Conservation (phyloP, 2,888 invertebrate genomes). For the Drosophila subsilvestris region DNA sequence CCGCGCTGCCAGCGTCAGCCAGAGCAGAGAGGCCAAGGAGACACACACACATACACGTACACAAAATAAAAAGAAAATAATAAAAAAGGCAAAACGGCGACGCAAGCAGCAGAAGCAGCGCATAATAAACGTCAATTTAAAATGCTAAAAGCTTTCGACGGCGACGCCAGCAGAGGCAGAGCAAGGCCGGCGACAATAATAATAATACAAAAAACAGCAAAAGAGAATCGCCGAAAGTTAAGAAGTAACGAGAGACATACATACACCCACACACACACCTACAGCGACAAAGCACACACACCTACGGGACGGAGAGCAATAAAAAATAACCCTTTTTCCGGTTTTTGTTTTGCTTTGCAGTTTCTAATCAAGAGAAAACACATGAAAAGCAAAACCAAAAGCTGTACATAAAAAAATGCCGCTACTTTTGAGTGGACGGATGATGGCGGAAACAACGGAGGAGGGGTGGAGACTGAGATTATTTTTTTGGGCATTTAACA, state of each 20-base stretch:
- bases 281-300: constrained; percentile 34
- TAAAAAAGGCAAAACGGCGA: constrained; percentile 35
- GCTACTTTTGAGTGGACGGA: constrained; percentile 27
- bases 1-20: constrained; percentile 41
- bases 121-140: constrained; percentile 81
- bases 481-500: constrained; percentile 28
- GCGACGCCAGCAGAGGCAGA: constrained; percentile 31
- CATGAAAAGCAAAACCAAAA: constrained; percentile 44
- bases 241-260: constrained; percentile 63
- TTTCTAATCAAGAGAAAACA: constrained; percentile 78
- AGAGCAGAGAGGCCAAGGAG: constrained; percentile 48
- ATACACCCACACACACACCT: constrained; percentile 15
- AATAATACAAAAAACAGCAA: constrained; percentile 53
- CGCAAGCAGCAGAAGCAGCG: constrained; percentile 33
- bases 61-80: constrained; percentile 39
- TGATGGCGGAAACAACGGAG: constrained; percentile 1
- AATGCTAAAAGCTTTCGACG: constrained; percentile 72
- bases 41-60: constrained; percentile 65
- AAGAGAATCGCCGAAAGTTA: constrained; percentile 75
- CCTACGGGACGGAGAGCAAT: constrained; percentile 62
- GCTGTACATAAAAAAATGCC: constrained; percentile 51
- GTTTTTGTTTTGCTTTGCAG: constrained; percentile 80
- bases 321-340: constrained; percentile 80
- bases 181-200: constrained; percentile 74
- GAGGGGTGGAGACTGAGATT: constrained; percentile 20